Conservation (phyloP, 2,888 invertebrate genomes). For the Linnaemya vulpina region DNA sequence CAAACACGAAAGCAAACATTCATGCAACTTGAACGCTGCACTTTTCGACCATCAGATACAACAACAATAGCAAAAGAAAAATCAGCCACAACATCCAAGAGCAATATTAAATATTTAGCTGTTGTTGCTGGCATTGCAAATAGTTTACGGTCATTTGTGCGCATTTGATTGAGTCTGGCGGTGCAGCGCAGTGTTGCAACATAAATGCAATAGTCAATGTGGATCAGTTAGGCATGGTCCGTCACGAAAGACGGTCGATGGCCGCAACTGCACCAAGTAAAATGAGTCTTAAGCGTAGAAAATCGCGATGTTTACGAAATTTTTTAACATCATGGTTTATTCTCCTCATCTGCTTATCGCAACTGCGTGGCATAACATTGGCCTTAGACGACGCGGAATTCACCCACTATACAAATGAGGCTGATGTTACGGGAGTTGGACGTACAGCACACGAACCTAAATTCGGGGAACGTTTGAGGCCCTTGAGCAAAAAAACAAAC, state of each 20-base stretch:
- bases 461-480: slow-evolving; percentile 80
- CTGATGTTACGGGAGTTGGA: slow-evolving; percentile 70
- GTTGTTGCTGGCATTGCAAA: slow-evolving; percentile 51
- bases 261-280: slow-evolving; percentile 69
- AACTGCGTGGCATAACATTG: slow-evolving; percentile 69
- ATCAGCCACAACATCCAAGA: slow-evolving; percentile 50
- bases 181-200: slow-evolving; percentile 61
- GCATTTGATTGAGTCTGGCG: slow-evolving; percentile 42
- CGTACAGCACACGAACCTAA: slow-evolving; percentile 76
- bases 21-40: slow-evolving; percentile 53
- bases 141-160: slow-evolving; percentile 67
- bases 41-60: slow-evolving; percentile 48
- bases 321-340: slow-evolving; percentile 42
- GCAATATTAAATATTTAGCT: slow-evolving; percentile 61
- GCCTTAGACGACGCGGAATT: slow-evolving; percentile 63
- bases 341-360: slow-evolving; percentile 47
- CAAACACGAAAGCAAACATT: slow-evolving; percentile 68
- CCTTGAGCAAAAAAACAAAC: slow-evolving; percentile 77
- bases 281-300: slow-evolving; percentile 67
- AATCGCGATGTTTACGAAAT: slow-evolving; percentile 63
- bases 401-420: slow-evolving; percentile 63
- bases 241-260: slow-evolving; percentile 80
- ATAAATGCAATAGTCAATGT: slow-evolving; percentile 66
- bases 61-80: slow-evolving; percentile 21
- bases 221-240: slow-evolving; percentile 80